Base-by-base conservation (phyloP, 2,113 vertebrate genomes). In the Malurus elegans region DNA sequence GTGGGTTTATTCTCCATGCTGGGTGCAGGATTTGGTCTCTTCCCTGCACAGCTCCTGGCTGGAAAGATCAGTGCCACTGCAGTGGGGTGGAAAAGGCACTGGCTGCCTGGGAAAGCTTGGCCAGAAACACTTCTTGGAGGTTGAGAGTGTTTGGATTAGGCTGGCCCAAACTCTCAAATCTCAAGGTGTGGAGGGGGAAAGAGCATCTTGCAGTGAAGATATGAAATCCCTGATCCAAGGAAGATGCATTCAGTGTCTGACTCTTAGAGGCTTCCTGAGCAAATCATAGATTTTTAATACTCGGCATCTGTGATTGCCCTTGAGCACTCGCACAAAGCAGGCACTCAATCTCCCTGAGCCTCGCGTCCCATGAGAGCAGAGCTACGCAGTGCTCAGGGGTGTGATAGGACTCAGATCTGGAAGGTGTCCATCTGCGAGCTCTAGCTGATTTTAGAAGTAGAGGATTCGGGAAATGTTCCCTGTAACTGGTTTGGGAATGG, bases 291-390 rank as follows among this genome's bases (percentile, higher is more conserved):
- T 76, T 83, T 85, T 76, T 65, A 76, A 62, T 14, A 45, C 36
- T 66, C 0, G 0, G n/a, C 38, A 10, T n/a, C 79, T 65, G 75
- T 2, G 1, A 82, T 8, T 57, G 54, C 58, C 62, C 36, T 17
- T 20, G 64, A 76, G 42, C 47, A 40, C 45, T 75, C 4, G 3
- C 24, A 58, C 69, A 82, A 38, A 76, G 36, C 48, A 90, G 79
- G 69, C 38, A 44, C 40, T 42, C 20, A 1, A 26, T 36, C 50
- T 83, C 60, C 56, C 31, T 2, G 2, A 69, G 50, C 45, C 51
- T 50, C 2, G 1, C 18, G 58, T 76, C 42, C 54, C 17, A 0
- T 1, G 0, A 21, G 51, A 82, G 28, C 9, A 1, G 50, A 83
- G 28, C n/a, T 56, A 44, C 0, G 0, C 34, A 48, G 65, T 8